Evolutionary conservation across 2,797 vertebrate species (phyloP).

Genomic region (Clarias fuscus): DNA sequence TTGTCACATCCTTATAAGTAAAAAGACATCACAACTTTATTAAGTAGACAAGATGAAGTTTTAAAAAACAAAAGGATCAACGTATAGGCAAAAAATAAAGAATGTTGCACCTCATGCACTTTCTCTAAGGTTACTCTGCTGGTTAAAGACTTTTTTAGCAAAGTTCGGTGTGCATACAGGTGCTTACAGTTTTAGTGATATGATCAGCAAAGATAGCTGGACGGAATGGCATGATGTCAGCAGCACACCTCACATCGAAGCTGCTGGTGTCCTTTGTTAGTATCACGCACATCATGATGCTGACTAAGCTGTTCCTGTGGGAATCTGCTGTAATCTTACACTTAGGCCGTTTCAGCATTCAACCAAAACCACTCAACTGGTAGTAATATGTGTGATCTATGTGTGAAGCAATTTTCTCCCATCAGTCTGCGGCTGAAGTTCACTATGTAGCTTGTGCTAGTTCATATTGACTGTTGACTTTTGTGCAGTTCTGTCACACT

Average conservation of each 20-base stretch:
- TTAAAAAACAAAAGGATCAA: slow-evolving; percentile 62
- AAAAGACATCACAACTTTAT: slow-evolving; percentile 42
- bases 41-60: slow-evolving; percentile 57
- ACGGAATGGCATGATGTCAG: slow-evolving; percentile 70
- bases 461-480: not conserved
- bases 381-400: slow-evolving; percentile 35
- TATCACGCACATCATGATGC: slow-evolving; percentile 56
- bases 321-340: slow-evolving; percentile 71
- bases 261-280: slow-evolving; percentile 67
- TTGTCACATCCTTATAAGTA: slow-evolving; percentile 28
- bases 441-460: slow-evolving; percentile 13
- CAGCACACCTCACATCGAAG: slow-evolving; percentile 65
- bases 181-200: slow-evolving; percentile 55
- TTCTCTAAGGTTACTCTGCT: slow-evolving; percentile 36
- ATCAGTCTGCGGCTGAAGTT: slow-evolving; percentile 44
- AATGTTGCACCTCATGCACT: slow-evolving; percentile 37
- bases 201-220: slow-evolving; percentile 57
- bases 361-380: slow-evolving; percentile 60
- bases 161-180: slow-evolving; percentile 34
- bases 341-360: slow-evolving; percentile 66
- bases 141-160: slow-evolving; percentile 30
- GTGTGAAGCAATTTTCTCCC: slow-evolving; percentile 40
- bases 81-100: slow-evolving; percentile 49
- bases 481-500: slow-evolving; percentile 71
- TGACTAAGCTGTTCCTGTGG: slow-evolving; percentile 78